Evolutionary conservation across 2,113 vertebrate species (phyloP).

Genomic region (Oreotrochilus melanogaster): DNA sequence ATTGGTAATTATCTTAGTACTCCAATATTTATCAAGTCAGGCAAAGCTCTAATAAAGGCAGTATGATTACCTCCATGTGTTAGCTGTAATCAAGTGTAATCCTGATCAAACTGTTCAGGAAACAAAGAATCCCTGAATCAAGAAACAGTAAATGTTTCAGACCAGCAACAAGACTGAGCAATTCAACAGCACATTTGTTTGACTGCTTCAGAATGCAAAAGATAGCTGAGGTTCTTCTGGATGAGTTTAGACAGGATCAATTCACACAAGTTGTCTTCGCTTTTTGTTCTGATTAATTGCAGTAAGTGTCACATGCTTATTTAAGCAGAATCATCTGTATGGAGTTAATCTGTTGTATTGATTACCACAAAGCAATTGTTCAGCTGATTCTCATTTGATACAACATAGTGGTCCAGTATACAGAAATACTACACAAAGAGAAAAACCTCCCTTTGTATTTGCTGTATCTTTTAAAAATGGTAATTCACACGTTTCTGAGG

Average conservation of each 20-base stretch:
- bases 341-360: not conserved
- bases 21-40: not conserved
- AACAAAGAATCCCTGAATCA: not conserved
- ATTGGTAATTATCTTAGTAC: not conserved
- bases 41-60: not conserved
- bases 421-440: not conserved
- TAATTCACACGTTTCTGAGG: not conserved
- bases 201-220: not conserved
- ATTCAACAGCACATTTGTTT: not conserved
- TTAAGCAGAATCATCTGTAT: not conserved
- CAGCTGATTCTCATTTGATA: not conserved
- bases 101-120: not conserved
- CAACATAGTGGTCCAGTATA: not conserved
- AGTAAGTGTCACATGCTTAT: not conserved
- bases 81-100: constrained; percentile 11
- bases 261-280: not conserved
- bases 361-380: not conserved
- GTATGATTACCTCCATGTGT: not conserved
- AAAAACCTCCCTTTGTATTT: not conserved
- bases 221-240: not conserved
- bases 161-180: not conserved
- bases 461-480: not conserved
- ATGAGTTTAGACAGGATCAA: not conserved
- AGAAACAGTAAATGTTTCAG: not conserved
- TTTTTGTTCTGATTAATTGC: not conserved